Percentiles rank a stretch among this genome's conserved stretches.
Conservation (phyloP, 2,113 vertebrate genomes). For the Oncorhynchus clarkii region DNA sequence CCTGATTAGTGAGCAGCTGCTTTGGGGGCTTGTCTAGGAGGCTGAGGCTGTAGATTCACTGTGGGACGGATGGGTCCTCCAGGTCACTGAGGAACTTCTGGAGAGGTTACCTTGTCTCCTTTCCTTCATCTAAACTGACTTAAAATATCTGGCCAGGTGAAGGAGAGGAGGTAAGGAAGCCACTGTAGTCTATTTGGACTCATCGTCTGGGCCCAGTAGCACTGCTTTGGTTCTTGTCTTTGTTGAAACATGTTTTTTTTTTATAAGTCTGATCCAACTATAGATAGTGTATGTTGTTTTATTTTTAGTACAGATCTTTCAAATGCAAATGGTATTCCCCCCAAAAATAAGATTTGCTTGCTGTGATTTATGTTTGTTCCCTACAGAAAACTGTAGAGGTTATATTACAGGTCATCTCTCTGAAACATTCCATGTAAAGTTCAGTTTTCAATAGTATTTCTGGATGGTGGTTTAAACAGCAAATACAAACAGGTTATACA, state of each 20-base stretch:
- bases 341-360: too few relatives aligned
- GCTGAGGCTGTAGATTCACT: not conserved
- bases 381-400: too few relatives aligned
- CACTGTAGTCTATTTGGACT: not conserved
- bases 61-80: not conserved
- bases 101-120: not conserved
- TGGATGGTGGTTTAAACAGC: not conserved
- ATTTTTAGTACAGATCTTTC: too few relatives aligned
- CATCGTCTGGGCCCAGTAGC: not conserved
- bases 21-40: not conserved
- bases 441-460: not conserved
- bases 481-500: too few relatives aligned
- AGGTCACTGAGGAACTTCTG: not conserved
- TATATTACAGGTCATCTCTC: too few relatives aligned
- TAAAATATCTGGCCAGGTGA: not conserved
- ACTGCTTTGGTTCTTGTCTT: not conserved
- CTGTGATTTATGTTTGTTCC: too few relatives aligned
- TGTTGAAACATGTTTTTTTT: too few relatives aligned
- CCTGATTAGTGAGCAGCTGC: constrained; percentile 63
- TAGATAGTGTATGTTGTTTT: too few relatives aligned
- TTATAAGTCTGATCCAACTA: too few relatives aligned
- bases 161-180: not conserved
- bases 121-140: not conserved
- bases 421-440: too few relatives aligned
- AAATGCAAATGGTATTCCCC: too few relatives aligned